Conservation (phyloP, 1,140 invertebrate genomes). For the Drosophila melanica region DNA sequence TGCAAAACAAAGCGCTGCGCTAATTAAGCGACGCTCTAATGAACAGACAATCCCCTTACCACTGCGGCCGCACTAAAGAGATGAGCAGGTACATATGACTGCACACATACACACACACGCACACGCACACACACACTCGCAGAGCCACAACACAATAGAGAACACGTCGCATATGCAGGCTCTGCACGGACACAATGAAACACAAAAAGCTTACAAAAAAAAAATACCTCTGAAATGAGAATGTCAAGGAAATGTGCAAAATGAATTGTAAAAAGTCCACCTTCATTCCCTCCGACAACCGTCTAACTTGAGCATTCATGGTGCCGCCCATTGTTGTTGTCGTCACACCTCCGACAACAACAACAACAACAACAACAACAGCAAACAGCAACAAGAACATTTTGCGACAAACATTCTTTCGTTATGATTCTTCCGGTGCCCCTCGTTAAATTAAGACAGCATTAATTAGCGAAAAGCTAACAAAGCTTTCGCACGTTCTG, state of each 20-base stretch:
- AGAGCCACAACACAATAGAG: conserved; percentile 24
- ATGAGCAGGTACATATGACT: conserved; percentile 10
- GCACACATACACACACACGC: not conserved
- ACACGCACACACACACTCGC: conserved; percentile 3
- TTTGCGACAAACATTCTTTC: conserved; percentile 13
- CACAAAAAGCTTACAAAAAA: conserved; percentile 41
- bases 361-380: conserved; percentile 10
- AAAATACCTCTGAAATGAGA: conserved; percentile 61
- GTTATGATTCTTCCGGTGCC: conserved; percentile 30
- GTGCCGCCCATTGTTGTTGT: conserved; percentile 11
- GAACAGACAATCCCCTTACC: conserved; percentile 51
- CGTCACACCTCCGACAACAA: conserved; percentile 25
- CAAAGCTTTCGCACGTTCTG: conserved; percentile 12
- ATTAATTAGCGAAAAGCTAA: conserved; percentile 41
- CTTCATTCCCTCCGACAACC: no score
- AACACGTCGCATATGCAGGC: conserved; percentile 31
- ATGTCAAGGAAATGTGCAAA: conserved; percentile 81
- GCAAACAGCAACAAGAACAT: conserved; percentile 9
- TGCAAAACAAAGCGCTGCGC: conserved; percentile 64
- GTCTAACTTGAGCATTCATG: conserved; percentile 44
- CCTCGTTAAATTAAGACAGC: conserved; percentile 18
- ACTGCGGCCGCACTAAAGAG: conserved; percentile 4
- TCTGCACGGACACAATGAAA: conserved; percentile 32
- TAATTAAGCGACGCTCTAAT: conserved; percentile 79
- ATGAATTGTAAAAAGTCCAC: conserved; percentile 74